Percentiles rank a stretch among this genome's conserved stretches.
Evolutionary conservation across 2,888 invertebrate species (phyloP).

Genomic region (Morpho achilles): DNA sequence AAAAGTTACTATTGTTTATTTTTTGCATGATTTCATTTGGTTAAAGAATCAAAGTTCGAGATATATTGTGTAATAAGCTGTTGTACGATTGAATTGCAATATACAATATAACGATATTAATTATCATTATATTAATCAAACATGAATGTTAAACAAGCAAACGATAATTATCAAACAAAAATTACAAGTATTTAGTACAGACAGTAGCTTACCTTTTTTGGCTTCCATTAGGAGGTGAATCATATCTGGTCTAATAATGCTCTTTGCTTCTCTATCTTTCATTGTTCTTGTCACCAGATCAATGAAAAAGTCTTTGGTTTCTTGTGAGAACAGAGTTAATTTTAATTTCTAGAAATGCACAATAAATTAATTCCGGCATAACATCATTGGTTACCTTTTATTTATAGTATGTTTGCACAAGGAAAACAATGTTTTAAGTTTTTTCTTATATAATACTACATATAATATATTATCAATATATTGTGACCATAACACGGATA

Average conservation of each 20-base stretch:
- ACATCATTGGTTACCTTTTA: not conserved
- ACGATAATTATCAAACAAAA: constrained; percentile 11
- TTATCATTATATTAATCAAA: not conserved
- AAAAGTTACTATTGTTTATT: not conserved
- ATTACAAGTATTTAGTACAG: too few relatives aligned
- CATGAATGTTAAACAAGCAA: too few relatives aligned
- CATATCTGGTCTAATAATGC: constrained; percentile 64
- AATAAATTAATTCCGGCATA: constrained; percentile 9
- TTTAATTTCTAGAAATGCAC: constrained; percentile 34
- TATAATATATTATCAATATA: too few relatives aligned
- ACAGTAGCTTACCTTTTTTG: constrained; percentile 43
- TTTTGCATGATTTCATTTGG: too few relatives aligned
- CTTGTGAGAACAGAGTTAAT: constrained; percentile 32
- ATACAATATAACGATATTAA: not conserved
- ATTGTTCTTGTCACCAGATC: constrained; percentile 53
- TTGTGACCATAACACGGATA: too few relatives aligned
- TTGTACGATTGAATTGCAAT: too few relatives aligned
- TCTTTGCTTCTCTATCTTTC: constrained; percentile 47
- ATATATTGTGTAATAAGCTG: too few relatives aligned
- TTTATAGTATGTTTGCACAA: not conserved
- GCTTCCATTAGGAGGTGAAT: constrained; percentile 75
- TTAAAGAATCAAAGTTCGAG: too few relatives aligned
- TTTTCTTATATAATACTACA: too few relatives aligned
- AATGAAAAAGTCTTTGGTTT: constrained; percentile 44
- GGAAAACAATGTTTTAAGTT: too few relatives aligned